These are phyloP conservation scores for Limnephilus marmoratus DNA, from an alignment of 2,888 invertebrate species.

Conservation along the genomic window DNA sequence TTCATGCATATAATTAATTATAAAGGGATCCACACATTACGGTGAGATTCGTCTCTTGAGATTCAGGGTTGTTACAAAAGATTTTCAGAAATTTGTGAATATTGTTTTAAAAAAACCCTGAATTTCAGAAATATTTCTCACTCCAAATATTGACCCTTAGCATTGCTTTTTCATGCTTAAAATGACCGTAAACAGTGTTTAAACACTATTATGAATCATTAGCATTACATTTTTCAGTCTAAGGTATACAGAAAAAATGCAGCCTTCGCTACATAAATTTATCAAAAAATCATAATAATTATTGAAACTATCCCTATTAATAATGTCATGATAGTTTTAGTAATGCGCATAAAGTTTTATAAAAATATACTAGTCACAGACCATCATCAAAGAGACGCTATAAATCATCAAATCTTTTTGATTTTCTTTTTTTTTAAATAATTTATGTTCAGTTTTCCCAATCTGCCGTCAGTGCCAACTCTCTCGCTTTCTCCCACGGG, in stretches of 20 bases:
- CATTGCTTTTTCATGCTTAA: background rate
- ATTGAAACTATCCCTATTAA: background rate
- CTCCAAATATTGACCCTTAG: background rate
- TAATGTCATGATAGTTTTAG: background rate
- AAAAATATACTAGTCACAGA: background rate
- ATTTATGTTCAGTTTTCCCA: constrained; percentile 76
- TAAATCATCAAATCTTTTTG: background rate
- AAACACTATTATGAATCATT: background rate
- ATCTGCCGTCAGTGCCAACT: constrained; percentile 81
- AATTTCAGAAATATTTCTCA: background rate
- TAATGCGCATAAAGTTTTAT: background rate
- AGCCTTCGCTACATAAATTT: background rate
- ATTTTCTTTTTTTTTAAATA: constrained; percentile 6
- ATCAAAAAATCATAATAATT: background rate
- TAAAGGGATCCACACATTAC: background rate
- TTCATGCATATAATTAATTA: background rate
- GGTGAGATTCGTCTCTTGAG: background rate
- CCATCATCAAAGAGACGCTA: background rate
- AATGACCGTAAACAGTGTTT: background rate
- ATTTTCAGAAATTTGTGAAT: background rate
- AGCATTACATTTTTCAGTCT: background rate
- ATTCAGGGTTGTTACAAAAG: background rate
- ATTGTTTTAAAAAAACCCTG: background rate
- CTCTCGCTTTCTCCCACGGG: constrained; percentile 87
- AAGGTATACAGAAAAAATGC: background rate